A percentile compares a stretch with the other conserved stretches of the same genome.
These are phyloP conservation scores for Leptinotarsa rubiginosa DNA, from an alignment of 2,888 invertebrate species.

Conservation along the genomic window DNA sequence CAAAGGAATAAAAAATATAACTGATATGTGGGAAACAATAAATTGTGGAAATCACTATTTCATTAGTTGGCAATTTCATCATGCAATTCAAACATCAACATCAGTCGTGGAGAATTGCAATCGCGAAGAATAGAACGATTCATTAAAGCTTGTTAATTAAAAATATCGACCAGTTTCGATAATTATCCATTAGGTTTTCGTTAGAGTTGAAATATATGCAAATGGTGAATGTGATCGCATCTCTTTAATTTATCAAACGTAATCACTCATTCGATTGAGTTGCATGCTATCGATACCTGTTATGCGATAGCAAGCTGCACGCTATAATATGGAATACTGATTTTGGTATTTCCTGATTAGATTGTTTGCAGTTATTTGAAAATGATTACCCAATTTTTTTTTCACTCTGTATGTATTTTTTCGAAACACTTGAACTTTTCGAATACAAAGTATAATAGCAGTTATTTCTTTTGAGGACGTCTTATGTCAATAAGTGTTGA, in stretches of 20 bases:
- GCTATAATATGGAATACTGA: neutral
- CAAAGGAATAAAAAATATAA: too few species aligned
- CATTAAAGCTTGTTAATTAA: constrained; percentile 10
- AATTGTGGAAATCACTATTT: too few species aligned
- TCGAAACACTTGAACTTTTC: too few species aligned
- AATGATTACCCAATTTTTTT: too few species aligned
- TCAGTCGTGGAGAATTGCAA: neutral
- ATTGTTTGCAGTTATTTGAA: neutral
- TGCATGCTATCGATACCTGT: neutral
- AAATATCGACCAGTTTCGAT: constrained; percentile 17
- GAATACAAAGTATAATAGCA: too few species aligned
- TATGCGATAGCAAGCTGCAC: neutral
- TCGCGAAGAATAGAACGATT: constrained; percentile 19
- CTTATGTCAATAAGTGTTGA: too few species aligned
- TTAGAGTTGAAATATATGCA: constrained; percentile 14
- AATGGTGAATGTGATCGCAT: constrained; percentile 18
- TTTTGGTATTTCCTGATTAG: neutral
- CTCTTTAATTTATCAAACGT: constrained; percentile 12
- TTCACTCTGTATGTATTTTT: too few species aligned
- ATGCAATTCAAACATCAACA: constrained; percentile 6
- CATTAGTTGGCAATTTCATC: neutral
- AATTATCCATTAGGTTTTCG: constrained; percentile 21
- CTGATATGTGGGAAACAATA: too few species aligned
- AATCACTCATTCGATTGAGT: constrained; percentile 1
- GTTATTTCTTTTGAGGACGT: too few species aligned